Percentiles rank a stretch among this genome's conserved stretches.
Evolutionary conservation across 2,888 invertebrate genomes (phyloP).

Genomic region (Drosophila recens): DNA sequence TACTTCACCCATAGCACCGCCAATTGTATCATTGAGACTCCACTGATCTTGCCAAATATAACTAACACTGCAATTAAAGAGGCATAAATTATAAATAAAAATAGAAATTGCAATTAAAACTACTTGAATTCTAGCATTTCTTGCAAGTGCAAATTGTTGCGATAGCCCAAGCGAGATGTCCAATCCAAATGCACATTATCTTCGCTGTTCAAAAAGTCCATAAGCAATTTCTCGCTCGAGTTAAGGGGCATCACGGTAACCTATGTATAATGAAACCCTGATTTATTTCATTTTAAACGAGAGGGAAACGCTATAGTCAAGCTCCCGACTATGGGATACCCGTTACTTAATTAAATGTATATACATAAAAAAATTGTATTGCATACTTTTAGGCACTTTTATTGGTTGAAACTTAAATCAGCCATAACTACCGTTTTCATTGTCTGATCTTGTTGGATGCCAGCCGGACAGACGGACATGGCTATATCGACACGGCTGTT

Average conservation of each 20-base stretch:
- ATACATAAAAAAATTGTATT: not conserved
- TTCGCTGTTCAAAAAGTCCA: slow-evolving; percentile 64
- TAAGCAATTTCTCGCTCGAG: slow-evolving; percentile 52
- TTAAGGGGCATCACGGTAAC: slow-evolving; percentile 62
- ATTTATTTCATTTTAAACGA: not conserved
- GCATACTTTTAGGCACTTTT: too few species aligned
- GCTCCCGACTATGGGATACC: too few species aligned
- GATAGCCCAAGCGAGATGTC: slow-evolving; percentile 72
- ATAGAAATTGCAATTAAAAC: not conserved
- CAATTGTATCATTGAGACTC: slow-evolving; percentile 73
- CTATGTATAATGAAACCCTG: slow-evolving; percentile 37
- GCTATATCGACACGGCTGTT: too few species aligned
- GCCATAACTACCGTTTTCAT: too few species aligned
- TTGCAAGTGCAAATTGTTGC: slow-evolving; percentile 60
- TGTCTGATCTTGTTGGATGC: too few species aligned
- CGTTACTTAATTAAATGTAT: too few species aligned
- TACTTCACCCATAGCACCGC: slow-evolving; percentile 80
- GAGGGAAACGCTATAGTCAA: too few species aligned
- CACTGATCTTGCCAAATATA: slow-evolving; percentile 64
- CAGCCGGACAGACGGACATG: too few species aligned
- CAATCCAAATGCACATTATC: slow-evolving; percentile 71
- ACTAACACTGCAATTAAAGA: slow-evolving; percentile 51
- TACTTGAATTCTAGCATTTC: slow-evolving; percentile 80
- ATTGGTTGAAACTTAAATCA: too few species aligned
- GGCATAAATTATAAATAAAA: not conserved